phyloP scores from a whole-genome alignment of 1,140 invertebrate species.

The Eriosoma lanigerum region DNA sequence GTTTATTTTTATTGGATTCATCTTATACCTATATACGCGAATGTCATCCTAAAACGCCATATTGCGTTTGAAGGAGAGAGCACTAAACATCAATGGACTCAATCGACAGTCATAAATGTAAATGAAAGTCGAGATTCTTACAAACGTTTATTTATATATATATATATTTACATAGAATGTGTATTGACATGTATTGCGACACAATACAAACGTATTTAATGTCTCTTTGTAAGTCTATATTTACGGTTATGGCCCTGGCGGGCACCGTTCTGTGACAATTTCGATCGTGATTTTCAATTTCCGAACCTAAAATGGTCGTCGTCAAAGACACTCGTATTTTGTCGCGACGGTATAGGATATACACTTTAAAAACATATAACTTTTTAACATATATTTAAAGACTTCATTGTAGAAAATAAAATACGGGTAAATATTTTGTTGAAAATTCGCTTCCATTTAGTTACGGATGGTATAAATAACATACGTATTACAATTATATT shows the following conservation, averaged over 20 bases:
- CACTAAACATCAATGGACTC: background rate
- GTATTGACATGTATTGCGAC: background rate
- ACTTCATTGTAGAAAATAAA: too few species aligned
- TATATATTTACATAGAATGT: slow-evolving; percentile 21
- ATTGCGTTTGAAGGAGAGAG: background rate
- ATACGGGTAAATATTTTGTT: too few species aligned
- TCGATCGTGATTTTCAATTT: slow-evolving; percentile 37
- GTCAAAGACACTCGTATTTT: background rate
- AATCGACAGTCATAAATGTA: background rate
- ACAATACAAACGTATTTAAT: slow-evolving; percentile 3
- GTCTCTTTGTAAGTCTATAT: slow-evolving; percentile 18
- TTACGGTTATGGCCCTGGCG: slow-evolving; percentile 8
- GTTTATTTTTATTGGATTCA: background rate
- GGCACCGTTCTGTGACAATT: background rate
- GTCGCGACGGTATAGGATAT: background rate
- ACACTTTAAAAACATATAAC: background rate
- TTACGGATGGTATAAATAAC: too few species aligned
- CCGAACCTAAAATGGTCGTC: slow-evolving; percentile 21
- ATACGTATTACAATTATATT: too few species aligned
- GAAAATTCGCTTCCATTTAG: too few species aligned
- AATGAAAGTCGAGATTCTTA: slow-evolving; percentile 18
- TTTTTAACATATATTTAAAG: background rate
- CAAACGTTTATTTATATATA: background rate
- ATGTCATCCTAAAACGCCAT: background rate
- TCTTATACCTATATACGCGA: background rate